These are phyloP conservation scores for Xyliphius kryptos DNA, from an alignment of 2,113 vertebrate species.

Conservation along the genomic window DNA sequence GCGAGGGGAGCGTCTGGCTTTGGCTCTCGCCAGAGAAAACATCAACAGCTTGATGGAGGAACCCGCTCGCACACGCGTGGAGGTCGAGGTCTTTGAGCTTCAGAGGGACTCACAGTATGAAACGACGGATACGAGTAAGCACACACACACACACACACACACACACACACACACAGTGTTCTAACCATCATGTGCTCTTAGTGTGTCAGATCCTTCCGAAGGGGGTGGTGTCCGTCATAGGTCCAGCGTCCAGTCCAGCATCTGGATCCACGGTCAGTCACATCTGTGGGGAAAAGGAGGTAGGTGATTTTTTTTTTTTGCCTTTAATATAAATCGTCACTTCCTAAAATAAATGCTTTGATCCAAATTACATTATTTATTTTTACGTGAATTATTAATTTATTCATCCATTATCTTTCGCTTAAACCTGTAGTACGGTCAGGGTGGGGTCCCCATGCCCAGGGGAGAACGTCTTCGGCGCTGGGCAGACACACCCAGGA, in stretches of 20 bases:
- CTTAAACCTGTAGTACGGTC: too few species aligned
- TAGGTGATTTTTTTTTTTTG: conserved; percentile 46
- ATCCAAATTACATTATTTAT: too few species aligned
- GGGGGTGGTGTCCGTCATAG: conserved; percentile 80
- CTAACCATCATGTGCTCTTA: conserved; percentile 40
- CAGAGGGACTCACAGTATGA: conserved; percentile 84
- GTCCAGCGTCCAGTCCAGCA: conserved; percentile 81
- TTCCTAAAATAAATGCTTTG: too few species aligned
- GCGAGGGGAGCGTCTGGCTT: conserved; percentile 76
- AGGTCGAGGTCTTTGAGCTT: conserved; percentile 84
- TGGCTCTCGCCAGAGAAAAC: conserved; percentile 81
- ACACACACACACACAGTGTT: neutral
- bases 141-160: conserved; percentile 12
- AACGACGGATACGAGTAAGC: conserved; percentile 87
- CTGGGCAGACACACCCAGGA: too few species aligned
- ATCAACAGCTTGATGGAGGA: conserved; percentile 78
- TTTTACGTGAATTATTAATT: too few species aligned
- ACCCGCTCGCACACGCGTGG: conserved; percentile 73
- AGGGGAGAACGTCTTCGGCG: too few species aligned
- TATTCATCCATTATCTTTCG: too few species aligned
- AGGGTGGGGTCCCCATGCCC: too few species aligned
- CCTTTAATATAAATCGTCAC: too few species aligned
- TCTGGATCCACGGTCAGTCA: conserved; percentile 84
- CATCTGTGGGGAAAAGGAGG: conserved; percentile 90
- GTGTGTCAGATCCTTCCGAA: conserved; percentile 89